A percentile compares a stretch with the other conserved stretches of the same genome.
phyloP scores from a whole-genome alignment of 2,888 invertebrate genomes.

The Meta bourneti region DNA sequence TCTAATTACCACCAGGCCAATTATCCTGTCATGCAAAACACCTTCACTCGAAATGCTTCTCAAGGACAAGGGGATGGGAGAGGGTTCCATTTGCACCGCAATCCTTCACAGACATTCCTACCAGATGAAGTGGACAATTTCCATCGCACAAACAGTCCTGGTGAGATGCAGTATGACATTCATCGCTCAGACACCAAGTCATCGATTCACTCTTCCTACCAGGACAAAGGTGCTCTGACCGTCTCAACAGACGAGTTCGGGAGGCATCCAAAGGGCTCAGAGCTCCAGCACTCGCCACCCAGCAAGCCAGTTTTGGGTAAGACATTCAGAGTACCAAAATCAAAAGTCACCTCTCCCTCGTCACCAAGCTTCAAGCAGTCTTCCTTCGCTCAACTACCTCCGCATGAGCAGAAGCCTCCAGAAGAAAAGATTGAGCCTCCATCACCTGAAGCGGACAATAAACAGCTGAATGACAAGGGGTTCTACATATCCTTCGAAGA shows the following conservation, averaged over 20 bases:
- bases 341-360: conserved; percentile 78
- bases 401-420: conserved; percentile 9
- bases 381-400: conserved; percentile 20
- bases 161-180: conserved; percentile 46
- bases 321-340: conserved; percentile 79
- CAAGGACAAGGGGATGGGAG: conserved; percentile 34
- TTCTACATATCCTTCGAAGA: conserved; percentile 97
- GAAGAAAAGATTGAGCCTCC: neutral
- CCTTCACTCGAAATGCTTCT: conserved; percentile 31
- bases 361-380: conserved; percentile 65
- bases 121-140: conserved; percentile 48
- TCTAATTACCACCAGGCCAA: conserved; percentile 55
- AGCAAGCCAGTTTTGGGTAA: conserved; percentile 85
- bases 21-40: conserved; percentile 69
- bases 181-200: conserved; percentile 37
- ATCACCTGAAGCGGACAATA: conserved; percentile 18
- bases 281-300: conserved; percentile 86
- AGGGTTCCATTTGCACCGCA: conserved; percentile 66
- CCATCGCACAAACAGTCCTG: conserved; percentile 28
- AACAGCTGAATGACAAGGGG: conserved; percentile 79
- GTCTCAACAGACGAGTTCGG: conserved; percentile 74
- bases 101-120: conserved; percentile 56
- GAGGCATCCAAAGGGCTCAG: conserved; percentile 40
- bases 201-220: conserved; percentile 12
- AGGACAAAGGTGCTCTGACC: conserved; percentile 40